phyloP scores from a whole-genome alignment of 1,140 invertebrate genomes.

The Venustaconcha ellipsiformis region DNA sequence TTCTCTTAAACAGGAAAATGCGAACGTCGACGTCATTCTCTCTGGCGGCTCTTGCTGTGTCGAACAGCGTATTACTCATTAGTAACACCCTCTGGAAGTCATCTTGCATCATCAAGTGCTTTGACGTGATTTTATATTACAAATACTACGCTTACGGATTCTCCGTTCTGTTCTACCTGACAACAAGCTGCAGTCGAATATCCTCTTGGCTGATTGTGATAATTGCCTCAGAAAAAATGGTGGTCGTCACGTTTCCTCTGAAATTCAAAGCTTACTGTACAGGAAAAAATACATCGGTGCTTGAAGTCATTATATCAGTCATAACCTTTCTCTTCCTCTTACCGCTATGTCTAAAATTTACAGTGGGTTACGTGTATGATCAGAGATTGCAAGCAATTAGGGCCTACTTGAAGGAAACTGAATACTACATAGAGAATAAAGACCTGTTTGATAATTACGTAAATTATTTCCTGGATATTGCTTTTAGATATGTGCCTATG shows the following conservation, averaged over 20 bases:
- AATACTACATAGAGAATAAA: constrained; percentile 10
- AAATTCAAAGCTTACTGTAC: constrained; percentile 6
- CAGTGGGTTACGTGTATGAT: not conserved
- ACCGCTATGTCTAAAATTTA: not conserved
- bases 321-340: not conserved
- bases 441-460: constrained; percentile 9
- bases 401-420: constrained; percentile 1
- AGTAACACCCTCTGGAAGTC: constrained; percentile 14
- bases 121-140: constrained; percentile 1
- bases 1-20: constrained; percentile 1
- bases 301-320: not conserved
- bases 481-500: constrained; percentile 25
- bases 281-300: not conserved
- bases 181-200: constrained; percentile 10
- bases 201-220: constrained; percentile 22
- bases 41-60: constrained; percentile 9
- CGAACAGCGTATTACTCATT: constrained; percentile 22
- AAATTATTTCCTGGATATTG: constrained; percentile 7
- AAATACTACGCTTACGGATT: constrained; percentile 4
- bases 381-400: not conserved
- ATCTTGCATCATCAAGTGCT: constrained; percentile 22
- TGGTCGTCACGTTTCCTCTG: constrained; percentile 29
- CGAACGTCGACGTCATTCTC: constrained; percentile 4
- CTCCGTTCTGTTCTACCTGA: constrained; percentile 14
- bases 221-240: constrained; percentile 22